Evolutionary conservation across 2,888 invertebrate species (phyloP).

Genomic region (Lycaena phlaeas): DNA sequence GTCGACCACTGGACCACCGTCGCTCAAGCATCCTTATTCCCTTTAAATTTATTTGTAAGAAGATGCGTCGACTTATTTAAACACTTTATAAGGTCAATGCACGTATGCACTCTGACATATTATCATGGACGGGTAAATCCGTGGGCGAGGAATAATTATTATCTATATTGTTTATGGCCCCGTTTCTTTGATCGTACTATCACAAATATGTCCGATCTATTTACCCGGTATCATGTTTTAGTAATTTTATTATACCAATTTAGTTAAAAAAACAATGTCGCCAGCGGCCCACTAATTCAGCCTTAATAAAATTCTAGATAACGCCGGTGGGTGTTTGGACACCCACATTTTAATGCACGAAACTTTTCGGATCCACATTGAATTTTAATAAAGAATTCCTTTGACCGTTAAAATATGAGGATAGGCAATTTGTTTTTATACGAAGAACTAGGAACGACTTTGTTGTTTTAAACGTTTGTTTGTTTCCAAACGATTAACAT

Average conservation of each 20-base stretch:
- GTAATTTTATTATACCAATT: slow-evolving; percentile 5
- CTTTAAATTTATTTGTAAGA: too few relatives aligned
- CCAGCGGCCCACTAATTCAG: background rate
- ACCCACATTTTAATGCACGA: background rate
- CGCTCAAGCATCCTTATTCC: too few relatives aligned
- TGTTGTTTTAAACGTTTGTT: background rate
- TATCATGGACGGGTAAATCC: background rate
- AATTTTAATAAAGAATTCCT: background rate
- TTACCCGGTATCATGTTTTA: slow-evolving; percentile 4
- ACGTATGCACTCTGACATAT: background rate
- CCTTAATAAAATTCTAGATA: background rate
- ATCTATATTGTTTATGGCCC: slow-evolving; percentile 1
- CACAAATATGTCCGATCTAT: slow-evolving; percentile 4
- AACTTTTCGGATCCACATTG: background rate
- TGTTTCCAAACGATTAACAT: too few relatives aligned
- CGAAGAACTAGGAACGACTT: background rate
- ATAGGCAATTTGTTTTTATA: background rate
- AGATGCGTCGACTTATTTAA: too few relatives aligned
- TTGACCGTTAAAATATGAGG: background rate
- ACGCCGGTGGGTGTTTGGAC: background rate
- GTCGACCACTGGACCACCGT: too few relatives aligned
- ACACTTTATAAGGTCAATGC: background rate
- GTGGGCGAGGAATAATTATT: slow-evolving; percentile 2
- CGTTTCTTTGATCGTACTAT: background rate
- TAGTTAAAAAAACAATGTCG: background rate